Evolutionary conservation across 2,888 invertebrate genomes (phyloP).

Genomic region (Drosophila nigricruria): DNA sequence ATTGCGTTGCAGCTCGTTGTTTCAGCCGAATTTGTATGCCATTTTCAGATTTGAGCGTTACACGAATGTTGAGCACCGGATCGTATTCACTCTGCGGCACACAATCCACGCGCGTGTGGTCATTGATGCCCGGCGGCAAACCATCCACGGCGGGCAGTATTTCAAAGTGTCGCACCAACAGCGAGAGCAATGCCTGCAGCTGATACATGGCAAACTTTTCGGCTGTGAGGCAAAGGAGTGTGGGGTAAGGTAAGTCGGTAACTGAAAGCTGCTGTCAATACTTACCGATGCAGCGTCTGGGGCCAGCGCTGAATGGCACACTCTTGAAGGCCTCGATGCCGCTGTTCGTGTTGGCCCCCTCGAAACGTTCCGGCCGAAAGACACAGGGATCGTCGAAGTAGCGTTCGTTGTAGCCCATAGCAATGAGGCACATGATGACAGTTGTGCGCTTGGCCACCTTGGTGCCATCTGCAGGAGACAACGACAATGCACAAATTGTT

Average conservation of each 20-base stretch:
- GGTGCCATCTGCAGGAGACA: conserved; percentile 66
- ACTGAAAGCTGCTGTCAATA: neutral
- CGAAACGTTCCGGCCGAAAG: conserved; percentile 85
- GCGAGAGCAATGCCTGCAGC: conserved; percentile 86
- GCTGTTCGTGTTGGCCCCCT: conserved; percentile 29
- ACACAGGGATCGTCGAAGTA: conserved; percentile 77
- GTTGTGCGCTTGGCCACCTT: conserved; percentile 80
- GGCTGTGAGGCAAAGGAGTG: conserved; percentile 75
- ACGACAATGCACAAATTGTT: neutral
- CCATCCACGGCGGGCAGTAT: conserved; percentile 75
- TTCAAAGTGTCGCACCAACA: conserved; percentile 86
- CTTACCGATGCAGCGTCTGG: conserved; percentile 86
- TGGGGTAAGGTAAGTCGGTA: neutral
- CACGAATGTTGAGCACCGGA: conserved; percentile 85
- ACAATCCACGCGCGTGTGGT: conserved; percentile 70
- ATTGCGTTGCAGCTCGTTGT: conserved; percentile 38
- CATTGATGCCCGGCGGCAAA: conserved; percentile 75
- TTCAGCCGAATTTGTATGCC: conserved; percentile 85
- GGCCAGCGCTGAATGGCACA: conserved; percentile 88
- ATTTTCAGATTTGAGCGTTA: conserved; percentile 86
- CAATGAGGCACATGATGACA: conserved; percentile 78
- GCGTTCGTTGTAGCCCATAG: conserved; percentile 81
- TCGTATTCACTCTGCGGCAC: conserved; percentile 78
- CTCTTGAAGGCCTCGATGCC: conserved; percentile 86
- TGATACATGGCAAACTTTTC: conserved; percentile 86